Evolutionary conservation across 2,797 vertebrate genomes (phyloP).

Genomic region (Adrianichthys oophorus): DNA sequence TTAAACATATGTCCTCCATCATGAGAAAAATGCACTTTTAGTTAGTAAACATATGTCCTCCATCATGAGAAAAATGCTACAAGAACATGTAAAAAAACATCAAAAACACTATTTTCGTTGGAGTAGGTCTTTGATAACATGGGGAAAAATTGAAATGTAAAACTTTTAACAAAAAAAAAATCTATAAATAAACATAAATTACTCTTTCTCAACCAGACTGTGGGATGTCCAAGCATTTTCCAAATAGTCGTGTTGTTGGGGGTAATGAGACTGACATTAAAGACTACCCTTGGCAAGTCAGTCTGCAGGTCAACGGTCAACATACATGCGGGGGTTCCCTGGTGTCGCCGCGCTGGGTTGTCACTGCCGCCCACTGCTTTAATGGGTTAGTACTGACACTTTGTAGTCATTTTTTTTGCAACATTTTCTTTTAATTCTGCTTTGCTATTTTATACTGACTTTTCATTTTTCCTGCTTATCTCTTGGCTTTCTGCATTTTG

Average conservation of each 20-base stretch:
- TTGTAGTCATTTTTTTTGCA: background rate
- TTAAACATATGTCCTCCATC: no score
- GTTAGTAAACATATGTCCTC: no score
- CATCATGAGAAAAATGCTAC: no score
- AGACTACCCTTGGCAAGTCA: constrained; percentile 92
- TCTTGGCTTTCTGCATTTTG: background rate
- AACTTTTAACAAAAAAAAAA: no score
- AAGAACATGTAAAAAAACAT: no score
- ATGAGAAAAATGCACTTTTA: no score
- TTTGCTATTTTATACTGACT: constrained; percentile 15
- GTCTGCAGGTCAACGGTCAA: constrained; percentile 80
- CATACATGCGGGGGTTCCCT: constrained; percentile 91
- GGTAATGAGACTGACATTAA: constrained; percentile 78
- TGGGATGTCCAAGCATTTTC: constrained; percentile 51
- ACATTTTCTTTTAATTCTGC: constrained; percentile 39
- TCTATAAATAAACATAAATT: background rate
- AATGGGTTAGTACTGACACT: constrained; percentile 71
- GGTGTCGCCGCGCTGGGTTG: constrained; percentile 81
- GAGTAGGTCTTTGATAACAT: no score
- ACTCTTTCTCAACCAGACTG: constrained; percentile 71
- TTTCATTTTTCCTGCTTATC: background rate
- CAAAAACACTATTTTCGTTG: no score
- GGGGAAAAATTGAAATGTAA: no score
- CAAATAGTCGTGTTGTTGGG: constrained; percentile 79
- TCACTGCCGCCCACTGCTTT: constrained; percentile 92